Base-by-base conservation (phyloP, 2,888 invertebrate genomes). In the Torymus texanus region DNA sequence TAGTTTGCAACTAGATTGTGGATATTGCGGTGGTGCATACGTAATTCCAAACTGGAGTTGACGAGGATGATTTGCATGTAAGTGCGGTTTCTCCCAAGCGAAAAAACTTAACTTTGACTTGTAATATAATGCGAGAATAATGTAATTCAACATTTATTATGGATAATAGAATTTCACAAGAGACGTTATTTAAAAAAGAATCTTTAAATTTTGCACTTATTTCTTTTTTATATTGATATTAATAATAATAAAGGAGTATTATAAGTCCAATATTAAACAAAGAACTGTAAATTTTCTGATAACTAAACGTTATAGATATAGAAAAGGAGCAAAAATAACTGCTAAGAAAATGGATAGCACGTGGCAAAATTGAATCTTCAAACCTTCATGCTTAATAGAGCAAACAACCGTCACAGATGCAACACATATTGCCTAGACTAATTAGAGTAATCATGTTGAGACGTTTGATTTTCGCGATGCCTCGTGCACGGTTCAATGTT, bases 371-470 rank as follows among this genome's bases (percentile, higher is more conserved):
- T 41, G 18, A 63, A 24, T 18, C 18, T 3, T 18, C n/a, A 66
- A 66, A 75, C 72, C 75, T 81, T 81, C 75, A 56, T 62, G 63
- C 78, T 75, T 18, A 65, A 78, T 62, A 18, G 70, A 66, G 73
- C 63, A 76, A 83, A 80, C 83, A 82, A 83, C 84, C 78, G 53
- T 18, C 77, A 41, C 51, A 71, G 78, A 81, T 81, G 82, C 78
- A 80, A 79, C 83, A 83, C 81, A 82, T 82, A 77, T 81, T 50
- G 72, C 61, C 12, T 41, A 59, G 79, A 77, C 79, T 86, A 88
- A 88, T 88, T 86, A 86, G 82, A 83, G 78, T 80, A 76, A 79
- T 63, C 71, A 56, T 51, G 21, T 56, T n/a, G 61, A 50, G 24
- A 70, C 11, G 29, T 80, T 75, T 75, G 53, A 14, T 53, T 70